Evolutionary conservation across 2,797 vertebrate genomes (phyloP).

Genomic region (Lerista edwardsae): DNA sequence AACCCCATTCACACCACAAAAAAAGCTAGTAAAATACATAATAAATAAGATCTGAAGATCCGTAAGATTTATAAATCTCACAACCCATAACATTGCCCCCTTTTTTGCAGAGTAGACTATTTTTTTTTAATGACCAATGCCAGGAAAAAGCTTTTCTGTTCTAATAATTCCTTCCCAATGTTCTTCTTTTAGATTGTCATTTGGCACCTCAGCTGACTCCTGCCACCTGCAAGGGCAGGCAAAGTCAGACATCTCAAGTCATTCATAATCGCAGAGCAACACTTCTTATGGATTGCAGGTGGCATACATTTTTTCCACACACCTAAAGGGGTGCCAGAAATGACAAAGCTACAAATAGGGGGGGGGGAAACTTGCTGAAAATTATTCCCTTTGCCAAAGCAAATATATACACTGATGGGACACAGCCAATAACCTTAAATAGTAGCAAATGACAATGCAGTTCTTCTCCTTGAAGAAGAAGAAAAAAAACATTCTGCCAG

Average conservation of each 20-base stretch:
- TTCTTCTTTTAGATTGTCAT: slow-evolving; percentile 56
- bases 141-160: slow-evolving; percentile 37
- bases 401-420: not conserved
- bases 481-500: not conserved
- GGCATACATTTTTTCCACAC: slow-evolving; percentile 1
- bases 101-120: not conserved
- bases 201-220: slow-evolving; percentile 64
- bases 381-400: not conserved
- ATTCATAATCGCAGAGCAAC: not conserved
- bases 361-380: not conserved
- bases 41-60: not conserved
- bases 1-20: not conserved
- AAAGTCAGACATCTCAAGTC: slow-evolving; percentile 28
- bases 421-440: not conserved
- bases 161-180: slow-evolving; percentile 18
- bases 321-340: slow-evolving; percentile 21
- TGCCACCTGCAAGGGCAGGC: slow-evolving; percentile 50
- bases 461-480: slow-evolving; percentile 1
- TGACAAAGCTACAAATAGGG: not conserved
- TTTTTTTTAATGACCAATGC: slow-evolving; percentile 31
- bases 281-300: not conserved
- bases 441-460: not conserved
- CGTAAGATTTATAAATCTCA: not conserved
- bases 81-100: not conserved
- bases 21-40: rapidly evolving